Base-by-base conservation (phyloP, 2,113 vertebrate species). In the Bubo scandiacus region DNA sequence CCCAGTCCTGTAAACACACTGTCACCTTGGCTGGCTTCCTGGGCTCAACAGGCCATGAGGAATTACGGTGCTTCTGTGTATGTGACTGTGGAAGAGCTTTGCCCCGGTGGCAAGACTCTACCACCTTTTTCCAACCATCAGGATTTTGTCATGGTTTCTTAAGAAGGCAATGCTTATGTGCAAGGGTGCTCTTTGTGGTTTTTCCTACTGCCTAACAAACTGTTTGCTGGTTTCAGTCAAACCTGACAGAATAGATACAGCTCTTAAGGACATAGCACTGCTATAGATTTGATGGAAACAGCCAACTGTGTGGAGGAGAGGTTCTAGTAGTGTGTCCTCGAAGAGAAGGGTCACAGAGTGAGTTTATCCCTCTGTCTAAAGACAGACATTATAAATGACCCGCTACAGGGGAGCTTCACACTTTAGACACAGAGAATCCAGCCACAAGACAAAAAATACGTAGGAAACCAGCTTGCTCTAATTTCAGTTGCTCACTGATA, bases 71-170 rank as follows among this genome's bases (percentile, higher is more conserved):
- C 61, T 86, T 54, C 51, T 49, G 9, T 45, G 22, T 32, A 10
- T 55, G 20, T 0, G 0, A 29, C 47, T 74, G 11, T n/a, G 71
- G 55, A 87, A 67, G 47, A 91, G 30, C 18, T 94, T 86, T 78
- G 8, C 18, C 36, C 26, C 0, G 0, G 7, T 15, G 26, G 10
- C 14, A 30, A 74, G 32, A 8, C 42, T 81, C 18, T 42, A 27
- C 20, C 2, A 2, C 12, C 27, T 62, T 62, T 84, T 78, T 11
- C 40, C 57, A 81, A 19, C 11, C 2, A 1, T 68, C 29, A 68
- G 65, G 7, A 32, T 73, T 89, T 89, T 88, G 12, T 78, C 17
- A 26, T 65, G 15, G 3, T 79, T 85, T 86, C 68, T 83, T 79
- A 92, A 63, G 47, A 62, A 63, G 38, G 22, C n/a, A 49, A 3